phyloP scores from a whole-genome alignment of 2,797 vertebrate species.

The Masticophis lateralis region DNA sequence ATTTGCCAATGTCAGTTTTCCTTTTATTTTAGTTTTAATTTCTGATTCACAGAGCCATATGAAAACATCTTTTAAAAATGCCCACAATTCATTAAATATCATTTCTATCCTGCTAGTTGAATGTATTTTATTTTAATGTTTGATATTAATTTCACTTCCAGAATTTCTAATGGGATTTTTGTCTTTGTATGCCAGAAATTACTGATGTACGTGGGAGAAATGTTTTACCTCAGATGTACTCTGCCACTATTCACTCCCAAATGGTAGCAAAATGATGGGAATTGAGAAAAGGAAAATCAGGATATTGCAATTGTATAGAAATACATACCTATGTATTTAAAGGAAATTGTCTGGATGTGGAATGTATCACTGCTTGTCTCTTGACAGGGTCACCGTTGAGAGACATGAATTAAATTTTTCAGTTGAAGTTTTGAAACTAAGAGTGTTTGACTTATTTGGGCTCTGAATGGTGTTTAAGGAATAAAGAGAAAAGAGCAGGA shows the following conservation, averaged over 20 bases:
- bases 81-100: not conserved
- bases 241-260: not conserved
- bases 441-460: conserved; percentile 76
- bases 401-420: conserved; percentile 73
- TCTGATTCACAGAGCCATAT: not conserved
- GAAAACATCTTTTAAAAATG: not conserved
- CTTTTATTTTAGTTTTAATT: not conserved
- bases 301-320: conserved; percentile 49
- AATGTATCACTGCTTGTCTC: conserved; percentile 70
- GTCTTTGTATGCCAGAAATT: conserved; percentile 37
- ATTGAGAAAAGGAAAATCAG: conserved; percentile 62
- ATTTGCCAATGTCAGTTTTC: not conserved
- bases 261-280: conserved; percentile 60
- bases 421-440: conserved; percentile 76
- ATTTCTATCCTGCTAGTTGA: not conserved
- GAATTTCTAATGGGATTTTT: conserved; percentile 24
- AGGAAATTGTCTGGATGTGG: conserved; percentile 60
- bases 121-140: conserved; percentile 5
- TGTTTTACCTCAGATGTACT: conserved; percentile 1
- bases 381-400: conserved; percentile 70
- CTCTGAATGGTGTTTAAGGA: conserved; percentile 77
- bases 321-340: conserved; percentile 49
- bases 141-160: not conserved
- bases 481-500: conserved; percentile 79
- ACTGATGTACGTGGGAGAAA: conserved; percentile 6